Evolutionary conservation across 2,888 invertebrate species (phyloP).

Genomic region (Cantharis lateralis): DNA sequence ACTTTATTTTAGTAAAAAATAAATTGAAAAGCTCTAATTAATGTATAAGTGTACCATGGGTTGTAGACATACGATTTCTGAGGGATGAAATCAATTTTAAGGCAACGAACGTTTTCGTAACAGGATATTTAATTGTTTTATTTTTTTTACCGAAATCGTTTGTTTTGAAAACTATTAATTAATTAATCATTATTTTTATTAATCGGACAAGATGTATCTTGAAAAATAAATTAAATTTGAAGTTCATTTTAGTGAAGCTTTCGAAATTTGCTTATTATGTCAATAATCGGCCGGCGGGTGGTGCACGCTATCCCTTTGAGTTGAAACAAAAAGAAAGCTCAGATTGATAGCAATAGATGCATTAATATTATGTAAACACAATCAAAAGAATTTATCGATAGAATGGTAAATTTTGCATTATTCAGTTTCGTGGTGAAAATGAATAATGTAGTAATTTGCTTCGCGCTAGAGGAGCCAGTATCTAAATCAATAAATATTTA

Average conservation of each 20-base stretch:
- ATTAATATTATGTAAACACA: neutral
- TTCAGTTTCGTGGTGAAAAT: too few species aligned
- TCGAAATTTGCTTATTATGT: neutral
- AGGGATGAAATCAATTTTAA: neutral
- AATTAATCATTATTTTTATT: neutral
- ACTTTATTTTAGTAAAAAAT: neutral
- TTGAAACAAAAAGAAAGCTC: neutral
- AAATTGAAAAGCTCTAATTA: neutral
- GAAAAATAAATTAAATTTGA: neutral
- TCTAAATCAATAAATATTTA: too few species aligned
- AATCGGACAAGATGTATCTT: neutral
- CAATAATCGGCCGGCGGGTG: neutral
- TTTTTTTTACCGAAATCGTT: neutral
- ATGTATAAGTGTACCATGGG: neutral
- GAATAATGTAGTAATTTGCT: too few species aligned
- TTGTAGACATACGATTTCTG: neutral
- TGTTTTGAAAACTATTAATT: neutral
- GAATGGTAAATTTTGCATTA: too few species aligned
- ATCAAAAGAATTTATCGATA: neutral
- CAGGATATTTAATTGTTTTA: neutral
- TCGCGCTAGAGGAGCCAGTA: too few species aligned
- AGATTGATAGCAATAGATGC: neutral
- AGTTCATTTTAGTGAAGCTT: neutral
- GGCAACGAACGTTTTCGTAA: neutral
- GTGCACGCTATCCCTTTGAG: too few species aligned